Evolutionary conservation across 2,113 vertebrate genomes (phyloP).

Genomic region (Felis catus): F.catus_Fca126_mat1.0 CM031414.1:44940001-44940500

Average conservation of each 20-base stretch:
- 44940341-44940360: too few species aligned
- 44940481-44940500: not conserved
- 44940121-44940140: not conserved
- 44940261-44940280: not conserved
- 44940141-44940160: not conserved
- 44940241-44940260: not conserved
- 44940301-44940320: too few species aligned
- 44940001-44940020: not conserved
- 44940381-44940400: too few species aligned
- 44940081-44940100: not conserved
- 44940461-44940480: too few species aligned
- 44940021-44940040: not conserved
- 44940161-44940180: not conserved
- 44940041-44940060: not conserved
- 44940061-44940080: not conserved
- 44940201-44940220: not conserved
- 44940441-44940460: too few species aligned
- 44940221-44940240: not conserved
- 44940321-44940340: too few species aligned
- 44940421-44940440: too few species aligned
- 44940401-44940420: too few species aligned
- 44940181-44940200: not conserved
- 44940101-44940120: not conserved
- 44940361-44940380: too few species aligned
- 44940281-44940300: not conserved